Conservation (phyloP, 30 jellyfish, hydroid and myxozoan genomes). For the Haliclystus octoradiatus region DNA sequence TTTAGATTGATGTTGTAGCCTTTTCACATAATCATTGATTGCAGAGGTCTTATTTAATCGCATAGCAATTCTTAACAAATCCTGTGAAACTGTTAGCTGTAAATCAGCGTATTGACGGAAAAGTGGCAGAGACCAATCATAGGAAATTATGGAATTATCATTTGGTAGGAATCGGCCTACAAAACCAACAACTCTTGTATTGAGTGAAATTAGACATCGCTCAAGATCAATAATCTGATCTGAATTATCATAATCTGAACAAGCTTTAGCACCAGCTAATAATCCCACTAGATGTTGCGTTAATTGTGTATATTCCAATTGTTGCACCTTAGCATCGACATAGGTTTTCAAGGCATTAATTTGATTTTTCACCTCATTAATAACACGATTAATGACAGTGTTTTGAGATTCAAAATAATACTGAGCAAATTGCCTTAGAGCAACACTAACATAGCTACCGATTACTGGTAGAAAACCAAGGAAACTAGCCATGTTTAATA, state of each 20-base stretch:
- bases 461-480: no score
- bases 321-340: background rate
- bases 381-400: background rate
- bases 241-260: background rate
- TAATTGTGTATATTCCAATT: background rate
- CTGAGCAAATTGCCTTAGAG: background rate
- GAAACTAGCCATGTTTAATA: background rate
- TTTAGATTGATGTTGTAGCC: background rate
- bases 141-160: background rate
- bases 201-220: background rate
- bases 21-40: no score
- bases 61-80: background rate
- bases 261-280: background rate
- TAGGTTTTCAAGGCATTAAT: background rate
- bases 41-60: background rate
- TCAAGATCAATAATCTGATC: background rate
- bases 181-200: background rate
- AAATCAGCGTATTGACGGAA: background rate
- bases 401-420: background rate
- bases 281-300: background rate
- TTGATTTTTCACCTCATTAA: background rate
- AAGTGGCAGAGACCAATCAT: background rate
- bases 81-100: background rate
- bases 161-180: background rate
- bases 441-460: background rate